Conservation (phyloP, 2,113 vertebrate species). For the Synchiropus splendidus region DNA sequence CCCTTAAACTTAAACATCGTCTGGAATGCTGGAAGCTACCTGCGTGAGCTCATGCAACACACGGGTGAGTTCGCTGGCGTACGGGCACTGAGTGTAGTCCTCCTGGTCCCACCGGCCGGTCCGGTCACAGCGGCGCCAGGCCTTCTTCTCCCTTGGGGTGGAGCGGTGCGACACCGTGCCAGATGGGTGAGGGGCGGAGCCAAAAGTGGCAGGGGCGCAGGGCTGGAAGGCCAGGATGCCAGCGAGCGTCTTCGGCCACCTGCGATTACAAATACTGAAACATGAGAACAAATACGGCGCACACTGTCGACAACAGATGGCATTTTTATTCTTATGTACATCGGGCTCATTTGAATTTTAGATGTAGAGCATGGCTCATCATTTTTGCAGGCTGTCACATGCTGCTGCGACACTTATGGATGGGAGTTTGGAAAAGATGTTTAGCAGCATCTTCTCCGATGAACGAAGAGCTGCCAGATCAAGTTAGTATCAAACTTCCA, state of each 20-base stretch:
- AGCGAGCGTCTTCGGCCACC: slow-evolving; percentile 84
- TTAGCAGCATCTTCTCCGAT: too few relatives aligned
- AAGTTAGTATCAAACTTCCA: too few relatives aligned
- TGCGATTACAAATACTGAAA: slow-evolving; percentile 48
- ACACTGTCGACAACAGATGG: too few relatives aligned
- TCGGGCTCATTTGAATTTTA: too few relatives aligned
- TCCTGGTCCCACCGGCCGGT: slow-evolving; percentile 78
- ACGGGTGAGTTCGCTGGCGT: slow-evolving; percentile 76
- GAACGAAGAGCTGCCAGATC: too few relatives aligned
- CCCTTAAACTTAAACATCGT: too few relatives aligned
- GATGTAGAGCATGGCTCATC: too few relatives aligned
- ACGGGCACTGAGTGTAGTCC: slow-evolving; percentile 81
- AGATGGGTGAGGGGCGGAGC: slow-evolving; percentile 54
- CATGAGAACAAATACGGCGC: too few relatives aligned
- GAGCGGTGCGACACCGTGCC: slow-evolving; percentile 36
- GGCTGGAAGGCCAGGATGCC: slow-evolving; percentile 75
- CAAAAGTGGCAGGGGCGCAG: slow-evolving; percentile 68
- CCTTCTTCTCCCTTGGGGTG: slow-evolving; percentile 65
- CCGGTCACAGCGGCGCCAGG: slow-evolving; percentile 78
- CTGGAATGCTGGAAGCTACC: slow-evolving; percentile 56
- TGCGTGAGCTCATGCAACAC: slow-evolving; percentile 79
- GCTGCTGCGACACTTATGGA: too few relatives aligned
- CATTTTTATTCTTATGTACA: too few relatives aligned
- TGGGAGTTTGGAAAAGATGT: too few relatives aligned
- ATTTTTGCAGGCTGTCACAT: too few relatives aligned